These are phyloP conservation scores for Stenodema calcarata DNA, from an alignment of 2,888 invertebrate species.

Conservation along the genomic window DNA sequence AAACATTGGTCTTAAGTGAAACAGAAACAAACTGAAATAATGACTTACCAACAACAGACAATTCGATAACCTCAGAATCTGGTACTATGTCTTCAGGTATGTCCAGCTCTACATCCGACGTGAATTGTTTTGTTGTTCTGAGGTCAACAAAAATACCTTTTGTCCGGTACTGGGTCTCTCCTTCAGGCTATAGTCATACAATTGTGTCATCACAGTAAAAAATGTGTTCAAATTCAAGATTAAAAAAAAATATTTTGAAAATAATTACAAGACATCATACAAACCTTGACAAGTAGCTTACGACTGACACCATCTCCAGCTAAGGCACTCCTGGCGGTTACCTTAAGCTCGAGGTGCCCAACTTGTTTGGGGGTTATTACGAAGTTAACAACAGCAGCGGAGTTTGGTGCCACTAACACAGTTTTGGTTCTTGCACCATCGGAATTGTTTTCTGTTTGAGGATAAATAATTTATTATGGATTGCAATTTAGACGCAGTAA, in stretches of 20 bases:
- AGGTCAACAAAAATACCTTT: constrained; percentile 77
- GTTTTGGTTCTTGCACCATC: constrained; percentile 76
- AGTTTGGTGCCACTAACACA: constrained; percentile 73
- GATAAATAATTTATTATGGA: too few species aligned
- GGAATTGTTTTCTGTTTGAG: constrained; percentile 63
- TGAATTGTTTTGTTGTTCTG: constrained; percentile 64
- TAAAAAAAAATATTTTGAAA: neutral
- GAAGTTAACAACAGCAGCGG: constrained; percentile 80
- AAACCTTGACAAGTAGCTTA: constrained; percentile 74
- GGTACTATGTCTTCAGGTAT: constrained; percentile 76
- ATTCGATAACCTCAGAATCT: constrained; percentile 75
- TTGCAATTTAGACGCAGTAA: too few species aligned
- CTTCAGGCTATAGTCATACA: constrained; percentile 69
- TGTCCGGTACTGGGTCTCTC: constrained; percentile 76
- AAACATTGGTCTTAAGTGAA: too few species aligned
- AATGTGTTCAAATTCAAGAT: neutral
- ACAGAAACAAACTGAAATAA: too few species aligned
- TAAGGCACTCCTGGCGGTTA: constrained; percentile 74
- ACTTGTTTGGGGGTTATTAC: constrained; percentile 78
- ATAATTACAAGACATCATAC: neutral
- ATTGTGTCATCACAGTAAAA: neutral
- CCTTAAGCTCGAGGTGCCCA: constrained; percentile 76
- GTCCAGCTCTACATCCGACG: constrained; percentile 72
- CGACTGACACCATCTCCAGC: constrained; percentile 82
- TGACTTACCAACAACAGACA: constrained; percentile 71